A percentile compares a stretch with the other conserved stretches of the same genome.
phyloP scores from a whole-genome alignment of 2,888 invertebrate genomes.

The Stenchaetothrips biformis region DNA sequence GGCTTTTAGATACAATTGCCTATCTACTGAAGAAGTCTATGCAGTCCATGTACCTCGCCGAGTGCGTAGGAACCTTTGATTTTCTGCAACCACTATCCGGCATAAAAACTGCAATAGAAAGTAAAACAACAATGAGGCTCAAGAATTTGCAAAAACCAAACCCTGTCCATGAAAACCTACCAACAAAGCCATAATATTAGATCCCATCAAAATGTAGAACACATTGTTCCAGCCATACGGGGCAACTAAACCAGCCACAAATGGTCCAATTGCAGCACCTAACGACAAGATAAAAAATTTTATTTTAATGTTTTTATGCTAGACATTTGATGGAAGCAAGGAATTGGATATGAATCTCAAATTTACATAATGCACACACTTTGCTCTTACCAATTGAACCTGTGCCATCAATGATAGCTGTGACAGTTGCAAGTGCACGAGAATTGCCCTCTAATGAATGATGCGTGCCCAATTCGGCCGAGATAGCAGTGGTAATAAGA shows the following conservation, averaged over 20 bases:
- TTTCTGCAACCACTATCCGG: background rate
- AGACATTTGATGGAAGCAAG: background rate
- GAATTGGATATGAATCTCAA: background rate
- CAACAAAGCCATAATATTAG: constrained; percentile 72
- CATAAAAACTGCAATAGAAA: background rate
- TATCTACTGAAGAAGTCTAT: background rate
- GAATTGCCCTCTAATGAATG: constrained; percentile 75
- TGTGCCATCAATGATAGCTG: constrained; percentile 95
- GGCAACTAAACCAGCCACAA: constrained; percentile 79
- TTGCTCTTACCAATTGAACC: constrained; percentile 68
- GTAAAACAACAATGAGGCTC: background rate
- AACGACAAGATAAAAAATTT: background rate
- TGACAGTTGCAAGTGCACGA: constrained; percentile 92
- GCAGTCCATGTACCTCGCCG: constrained; percentile 2
- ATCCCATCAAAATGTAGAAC: constrained; percentile 82
- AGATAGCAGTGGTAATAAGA: constrained; percentile 92
- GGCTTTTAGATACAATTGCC: background rate
- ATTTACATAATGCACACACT: background rate
- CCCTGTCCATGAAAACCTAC: constrained; percentile 45
- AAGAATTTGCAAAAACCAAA: background rate
- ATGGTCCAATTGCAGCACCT: constrained; percentile 91
- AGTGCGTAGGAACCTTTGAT: background rate
- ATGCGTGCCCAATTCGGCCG: constrained; percentile 90
- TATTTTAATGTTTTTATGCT: background rate
- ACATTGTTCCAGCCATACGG: constrained; percentile 73